phyloP scores from a whole-genome alignment of 1,140 invertebrate species.

The Nasonia vitripennis region DNA sequence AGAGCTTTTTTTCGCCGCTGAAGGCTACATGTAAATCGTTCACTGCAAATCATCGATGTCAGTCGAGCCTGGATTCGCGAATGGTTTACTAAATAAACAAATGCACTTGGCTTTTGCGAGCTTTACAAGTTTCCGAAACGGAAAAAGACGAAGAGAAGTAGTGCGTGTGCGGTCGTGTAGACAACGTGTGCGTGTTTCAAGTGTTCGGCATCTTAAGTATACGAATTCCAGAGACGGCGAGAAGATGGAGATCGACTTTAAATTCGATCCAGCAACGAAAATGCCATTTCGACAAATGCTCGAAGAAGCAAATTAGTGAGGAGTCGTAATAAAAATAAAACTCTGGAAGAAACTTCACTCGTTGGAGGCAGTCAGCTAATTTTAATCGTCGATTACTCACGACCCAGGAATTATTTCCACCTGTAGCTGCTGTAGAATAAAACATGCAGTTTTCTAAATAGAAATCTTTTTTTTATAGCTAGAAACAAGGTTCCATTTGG shows the following conservation, averaged over 20 bases:
- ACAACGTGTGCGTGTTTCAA: neutral
- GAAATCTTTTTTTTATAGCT: no score
- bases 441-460: neutral
- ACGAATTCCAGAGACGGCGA: slow-evolving; percentile 3
- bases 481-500: no score
- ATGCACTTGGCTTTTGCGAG: neutral
- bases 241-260: neutral
- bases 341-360: neutral
- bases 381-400: neutral
- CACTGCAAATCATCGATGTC: slow-evolving; percentile 36
- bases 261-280: slow-evolving; percentile 20
- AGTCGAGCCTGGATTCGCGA: neutral
- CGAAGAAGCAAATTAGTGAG: neutral
- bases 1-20: neutral
- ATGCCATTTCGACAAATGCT: neutral
- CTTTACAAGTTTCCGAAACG: neutral
- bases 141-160: neutral
- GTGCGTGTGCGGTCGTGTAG: neutral
- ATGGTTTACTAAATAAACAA: slow-evolving; percentile 33
- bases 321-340: neutral
- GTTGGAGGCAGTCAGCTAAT: neutral
- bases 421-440: neutral
- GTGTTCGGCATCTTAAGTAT: slow-evolving; percentile 35
- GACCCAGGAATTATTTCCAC: neutral
- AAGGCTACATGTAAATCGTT: slow-evolving; percentile 18